Conservation (phyloP, 2,113 vertebrate genomes). For the Gadus macrocephalus region DNA sequence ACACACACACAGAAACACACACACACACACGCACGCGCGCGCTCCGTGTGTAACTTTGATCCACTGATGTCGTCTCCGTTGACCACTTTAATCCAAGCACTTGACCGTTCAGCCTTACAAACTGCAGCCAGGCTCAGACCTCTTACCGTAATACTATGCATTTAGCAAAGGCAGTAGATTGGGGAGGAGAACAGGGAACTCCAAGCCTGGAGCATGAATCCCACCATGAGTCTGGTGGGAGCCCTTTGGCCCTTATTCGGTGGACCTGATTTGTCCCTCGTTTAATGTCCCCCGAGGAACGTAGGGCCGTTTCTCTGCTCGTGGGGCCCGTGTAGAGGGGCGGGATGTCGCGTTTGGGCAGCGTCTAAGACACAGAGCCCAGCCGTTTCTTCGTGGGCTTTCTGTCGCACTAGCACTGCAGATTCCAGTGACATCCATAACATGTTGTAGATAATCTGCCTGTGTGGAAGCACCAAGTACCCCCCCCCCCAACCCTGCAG, state of each 20-base stretch:
- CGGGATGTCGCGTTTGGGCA: no score
- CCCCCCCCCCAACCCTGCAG: no score
- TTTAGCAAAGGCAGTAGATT: conserved; percentile 10
- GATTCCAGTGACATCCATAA: no score
- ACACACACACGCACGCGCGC: no score
- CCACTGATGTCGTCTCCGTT: conserved; percentile 17
- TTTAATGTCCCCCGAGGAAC: conserved; percentile 25
- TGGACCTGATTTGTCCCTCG: conserved; percentile 36
- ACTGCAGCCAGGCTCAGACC: conserved; percentile 14
- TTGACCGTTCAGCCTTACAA: conserved; percentile 47
- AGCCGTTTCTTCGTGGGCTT: no score
- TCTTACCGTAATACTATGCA: conserved; percentile 52
- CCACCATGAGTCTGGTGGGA: conserved; percentile 23
- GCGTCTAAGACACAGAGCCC: no score
- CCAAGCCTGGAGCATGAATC: conserved; percentile 21
- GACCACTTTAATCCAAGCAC: conserved; percentile 41
- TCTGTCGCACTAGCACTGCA: no score
- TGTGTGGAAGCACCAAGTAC: conserved; percentile 11
- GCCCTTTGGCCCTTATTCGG: conserved; percentile 23
- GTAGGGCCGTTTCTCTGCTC: conserved; percentile 20
- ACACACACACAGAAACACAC: no score
- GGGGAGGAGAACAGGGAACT: conserved; percentile 17
- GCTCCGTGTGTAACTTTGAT: no score
- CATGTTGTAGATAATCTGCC: conserved; percentile 46
- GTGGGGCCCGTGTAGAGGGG: conserved; percentile 9